Evolutionary conservation across 2,113 vertebrate species (phyloP).

Genomic region (Columba livia): DNA sequence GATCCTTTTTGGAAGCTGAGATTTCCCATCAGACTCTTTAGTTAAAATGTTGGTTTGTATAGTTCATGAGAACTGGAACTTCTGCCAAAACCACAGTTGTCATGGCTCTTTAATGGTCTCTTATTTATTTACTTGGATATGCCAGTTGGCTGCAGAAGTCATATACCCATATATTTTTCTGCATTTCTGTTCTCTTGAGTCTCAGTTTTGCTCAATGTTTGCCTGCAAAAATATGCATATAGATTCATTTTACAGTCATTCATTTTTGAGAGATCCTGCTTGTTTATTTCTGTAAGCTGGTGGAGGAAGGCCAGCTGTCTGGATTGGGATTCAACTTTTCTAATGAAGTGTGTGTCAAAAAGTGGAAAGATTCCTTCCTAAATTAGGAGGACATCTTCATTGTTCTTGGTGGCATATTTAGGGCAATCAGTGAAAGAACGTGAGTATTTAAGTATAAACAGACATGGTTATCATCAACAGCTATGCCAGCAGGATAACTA

Average conservation of each 20-base stretch:
- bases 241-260: background rate
- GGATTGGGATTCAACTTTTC: background rate
- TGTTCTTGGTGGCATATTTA: background rate
- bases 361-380: background rate
- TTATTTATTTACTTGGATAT: slow-evolving; percentile 23
- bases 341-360: background rate
- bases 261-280: background rate
- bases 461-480: background rate
- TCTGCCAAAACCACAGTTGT: slow-evolving; percentile 23
- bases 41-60: background rate
- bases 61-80: slow-evolving; percentile 6
- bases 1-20: background rate
- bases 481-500: background rate
- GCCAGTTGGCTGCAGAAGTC: slow-evolving; percentile 9
- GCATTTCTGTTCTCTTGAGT: background rate
- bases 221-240: background rate
- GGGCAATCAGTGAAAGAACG: background rate
- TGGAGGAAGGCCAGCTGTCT: background rate
- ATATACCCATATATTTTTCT: background rate
- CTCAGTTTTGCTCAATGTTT: background rate
- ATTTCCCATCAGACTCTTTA: background rate
- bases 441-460: background rate
- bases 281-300: background rate
- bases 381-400: background rate
- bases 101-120: background rate